Percentiles rank a stretch among this genome's conserved stretches.
Evolutionary conservation across 2,113 vertebrate species (phyloP).

Genomic region (Ramphastos sulfuratus): DNA sequence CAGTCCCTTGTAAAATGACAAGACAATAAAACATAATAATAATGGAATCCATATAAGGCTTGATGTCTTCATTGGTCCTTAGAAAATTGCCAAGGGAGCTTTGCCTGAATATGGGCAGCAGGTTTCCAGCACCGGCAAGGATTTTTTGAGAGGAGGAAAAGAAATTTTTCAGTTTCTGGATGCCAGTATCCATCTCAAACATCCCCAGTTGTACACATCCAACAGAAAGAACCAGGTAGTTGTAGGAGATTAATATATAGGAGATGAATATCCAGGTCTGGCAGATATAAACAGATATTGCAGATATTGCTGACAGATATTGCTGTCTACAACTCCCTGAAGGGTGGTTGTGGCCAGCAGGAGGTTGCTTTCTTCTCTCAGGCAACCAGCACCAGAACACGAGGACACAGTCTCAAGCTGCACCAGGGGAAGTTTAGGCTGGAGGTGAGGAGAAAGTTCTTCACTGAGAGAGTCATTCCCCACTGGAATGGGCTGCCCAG

Average conservation of each 20-base stretch:
- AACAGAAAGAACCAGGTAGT: not conserved
- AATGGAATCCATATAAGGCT: constrained; percentile 8
- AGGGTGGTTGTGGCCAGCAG: too few species aligned
- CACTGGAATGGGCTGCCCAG: too few species aligned
- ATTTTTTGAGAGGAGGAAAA: not conserved
- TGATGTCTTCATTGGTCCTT: constrained; percentile 4
- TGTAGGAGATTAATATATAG: not conserved
- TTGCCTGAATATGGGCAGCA: not conserved
- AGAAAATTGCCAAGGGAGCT: not conserved
- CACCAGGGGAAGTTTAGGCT: too few species aligned
- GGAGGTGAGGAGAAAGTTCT: too few species aligned
- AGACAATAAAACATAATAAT: constrained; percentile 45
- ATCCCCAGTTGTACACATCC: not conserved
- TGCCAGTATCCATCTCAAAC: not conserved
- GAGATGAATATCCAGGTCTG: not conserved
- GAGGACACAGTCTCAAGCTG: too few species aligned
- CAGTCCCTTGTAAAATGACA: not conserved
- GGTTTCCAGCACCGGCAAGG: not conserved
- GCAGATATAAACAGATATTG: not conserved
- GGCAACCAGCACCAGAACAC: too few species aligned
- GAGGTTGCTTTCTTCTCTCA: too few species aligned
- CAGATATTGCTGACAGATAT: too few species aligned
- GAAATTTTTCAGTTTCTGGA: not conserved
- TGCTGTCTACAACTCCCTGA: too few species aligned
- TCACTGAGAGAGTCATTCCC: too few species aligned